Evolutionary conservation across 2,113 vertebrate genomes (phyloP), one percentile per base, ranked within the genome.

Genomic region (Anoura caudifer): DNA sequence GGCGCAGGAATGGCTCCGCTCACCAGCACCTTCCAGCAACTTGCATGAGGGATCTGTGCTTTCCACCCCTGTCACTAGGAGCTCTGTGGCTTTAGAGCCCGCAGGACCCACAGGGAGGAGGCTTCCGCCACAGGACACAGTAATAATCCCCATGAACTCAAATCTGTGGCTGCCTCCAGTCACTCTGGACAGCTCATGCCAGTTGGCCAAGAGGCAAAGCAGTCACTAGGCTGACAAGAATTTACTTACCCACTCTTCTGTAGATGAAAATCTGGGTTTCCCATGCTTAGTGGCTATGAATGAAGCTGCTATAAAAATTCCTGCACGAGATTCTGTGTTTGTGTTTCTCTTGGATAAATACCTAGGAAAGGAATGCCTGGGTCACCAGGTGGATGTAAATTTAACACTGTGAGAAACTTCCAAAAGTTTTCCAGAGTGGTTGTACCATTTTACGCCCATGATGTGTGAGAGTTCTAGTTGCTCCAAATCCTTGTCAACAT

Each of bases 61-160:
- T 33, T 41, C 19, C 33, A 7, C 13, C 50, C 36, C 72, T 36
- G 67, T 5, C 8, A 7, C 41, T 13, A 11, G 70, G 75, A 52
- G 36, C 12, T 31, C 43, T 5, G 41, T 8, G 36, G 26, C 41
- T 31, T 70, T 16, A 7, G 28, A 28, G 14, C 17, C 16, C 4
- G 17, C 1, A 33, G 79, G 9, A 7, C 28, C 56, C 47, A 69
- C n/a, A 41, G 26, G 1, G 12, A 88, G 24, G 47, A 72, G 20
- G 31, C n/a, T 17, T 28, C 63, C 16, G 0, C 41, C 63, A 1
- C 0, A 1, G 43, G 22, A 50, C 36, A 22, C 20, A 10, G 12
- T 1, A 17, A 63, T 7, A 50, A 47, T 16, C 61, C 52, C 80
- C 47, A 13, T 65, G 9, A 82, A 33, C 36, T 43, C 45, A 52